phyloP scores from a whole-genome alignment of 1,140 invertebrate genomes.

The Calliopsis andreniformis region DNA sequence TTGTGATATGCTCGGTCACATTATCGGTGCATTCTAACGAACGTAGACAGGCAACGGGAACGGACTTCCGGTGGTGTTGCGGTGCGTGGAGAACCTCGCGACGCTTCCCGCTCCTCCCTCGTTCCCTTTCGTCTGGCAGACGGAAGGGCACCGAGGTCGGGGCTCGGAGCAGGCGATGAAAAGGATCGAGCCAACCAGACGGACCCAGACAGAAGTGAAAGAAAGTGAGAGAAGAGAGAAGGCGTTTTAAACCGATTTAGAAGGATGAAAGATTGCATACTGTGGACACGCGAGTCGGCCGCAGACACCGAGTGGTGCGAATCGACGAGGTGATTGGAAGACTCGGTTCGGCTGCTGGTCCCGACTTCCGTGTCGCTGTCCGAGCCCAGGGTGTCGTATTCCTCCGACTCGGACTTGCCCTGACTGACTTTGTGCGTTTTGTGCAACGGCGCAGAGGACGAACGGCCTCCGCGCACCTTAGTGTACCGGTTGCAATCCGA shows the following conservation, averaged over 20 bases:
- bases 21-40: slow-evolving; percentile 46
- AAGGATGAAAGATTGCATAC: slow-evolving; percentile 72
- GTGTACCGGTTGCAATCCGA: slow-evolving; percentile 82
- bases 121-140: background rate
- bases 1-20: slow-evolving; percentile 29
- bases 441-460: slow-evolving; percentile 81
- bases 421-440: slow-evolving; percentile 81
- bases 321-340: slow-evolving; percentile 83
- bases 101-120: slow-evolving; percentile 7
- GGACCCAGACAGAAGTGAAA: slow-evolving; percentile 10
- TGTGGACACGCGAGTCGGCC: slow-evolving; percentile 81
- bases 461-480: slow-evolving; percentile 81
- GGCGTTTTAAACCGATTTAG: slow-evolving; percentile 32
- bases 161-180: background rate
- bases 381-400: slow-evolving; percentile 84
- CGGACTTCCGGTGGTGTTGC: slow-evolving; percentile 34
- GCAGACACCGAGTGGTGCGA: slow-evolving; percentile 80
- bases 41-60: slow-evolving; percentile 41
- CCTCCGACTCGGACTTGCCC: slow-evolving; percentile 84
- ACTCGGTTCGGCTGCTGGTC: slow-evolving; percentile 82
- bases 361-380: slow-evolving; percentile 84
- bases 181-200: slow-evolving; percentile 1
- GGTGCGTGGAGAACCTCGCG: slow-evolving; percentile 32
- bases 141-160: background rate
- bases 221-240: slow-evolving; percentile 18